phyloP scores from a whole-genome alignment of 2,113 vertebrate genomes.

The Plectropomus leopardus region DNA sequence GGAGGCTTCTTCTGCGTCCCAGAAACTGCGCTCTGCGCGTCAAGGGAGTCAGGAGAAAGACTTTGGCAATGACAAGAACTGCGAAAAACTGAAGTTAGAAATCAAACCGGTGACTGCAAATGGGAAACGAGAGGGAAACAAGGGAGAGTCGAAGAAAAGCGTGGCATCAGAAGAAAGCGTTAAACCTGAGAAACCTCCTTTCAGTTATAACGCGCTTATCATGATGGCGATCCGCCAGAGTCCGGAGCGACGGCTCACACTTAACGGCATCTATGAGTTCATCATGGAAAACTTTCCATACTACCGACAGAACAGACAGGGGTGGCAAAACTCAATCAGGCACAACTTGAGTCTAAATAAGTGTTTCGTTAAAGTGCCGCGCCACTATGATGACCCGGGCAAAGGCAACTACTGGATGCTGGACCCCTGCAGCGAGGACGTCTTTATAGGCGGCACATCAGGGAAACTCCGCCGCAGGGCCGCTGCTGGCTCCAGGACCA shows the following conservation, averaged over 20 bases:
- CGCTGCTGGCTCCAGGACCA: conserved; percentile 66
- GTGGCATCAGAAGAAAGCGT: conserved; percentile 42
- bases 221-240: conserved; percentile 90
- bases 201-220: conserved; percentile 89
- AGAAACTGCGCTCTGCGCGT: conserved; percentile 38
- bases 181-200: conserved; percentile 84
- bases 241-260: conserved; percentile 81
- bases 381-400: conserved; percentile 87
- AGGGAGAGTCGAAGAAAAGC: conserved; percentile 38
- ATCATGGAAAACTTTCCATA: conserved; percentile 87
- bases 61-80: conserved; percentile 19
- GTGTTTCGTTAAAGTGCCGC: conserved; percentile 88
- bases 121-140: conserved; percentile 40
- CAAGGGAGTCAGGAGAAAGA: conserved; percentile 38
- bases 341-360: conserved; percentile 89
- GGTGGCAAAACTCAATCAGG: conserved; percentile 89
- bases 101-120: not conserved
- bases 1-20: conserved; percentile 35
- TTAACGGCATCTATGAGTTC: conserved; percentile 88
- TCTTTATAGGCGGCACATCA: conserved; percentile 85
- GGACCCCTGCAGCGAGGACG: conserved; percentile 87
- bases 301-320: conserved; percentile 85
- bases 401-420: conserved; percentile 90
- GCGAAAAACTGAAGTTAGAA: conserved; percentile 30
- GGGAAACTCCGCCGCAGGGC: conserved; percentile 85